These are phyloP conservation scores for Phoeniculus purpureus DNA, from an alignment of 2,797 vertebrate species.

Conservation along the genomic window DNA sequence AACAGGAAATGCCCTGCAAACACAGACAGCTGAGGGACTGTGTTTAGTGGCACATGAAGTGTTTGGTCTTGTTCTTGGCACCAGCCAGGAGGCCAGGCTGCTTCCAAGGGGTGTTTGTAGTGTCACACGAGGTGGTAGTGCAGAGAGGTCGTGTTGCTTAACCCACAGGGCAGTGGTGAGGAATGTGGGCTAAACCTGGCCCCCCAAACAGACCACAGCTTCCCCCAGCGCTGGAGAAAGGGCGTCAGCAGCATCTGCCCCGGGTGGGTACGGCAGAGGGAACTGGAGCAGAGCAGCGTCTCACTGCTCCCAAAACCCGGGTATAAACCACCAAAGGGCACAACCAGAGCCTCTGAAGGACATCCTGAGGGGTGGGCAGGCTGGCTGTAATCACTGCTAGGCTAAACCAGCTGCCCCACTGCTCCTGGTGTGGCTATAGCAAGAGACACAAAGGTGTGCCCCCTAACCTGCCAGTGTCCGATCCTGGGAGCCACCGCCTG, in stretches of 20 bases:
- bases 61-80: background rate
- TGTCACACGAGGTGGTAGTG: background rate
- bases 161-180: background rate
- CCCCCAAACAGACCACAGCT: fast-evolving
- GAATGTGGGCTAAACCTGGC: background rate
- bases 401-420: too few relatives aligned
- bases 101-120: fast-evolving
- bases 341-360: background rate
- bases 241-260: fast-evolving
- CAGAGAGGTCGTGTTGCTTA: background rate
- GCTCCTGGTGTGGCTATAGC: background rate
- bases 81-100: background rate
- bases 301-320: fast-evolving
- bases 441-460: background rate
- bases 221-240: background rate
- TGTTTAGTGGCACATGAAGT: background rate
- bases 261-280: fast-evolving
- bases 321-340: background rate
- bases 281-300: background rate
- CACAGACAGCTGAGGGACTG: background rate
- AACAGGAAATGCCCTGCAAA: background rate
- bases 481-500: background rate
- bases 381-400: background rate
- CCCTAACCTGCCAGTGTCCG: background rate
- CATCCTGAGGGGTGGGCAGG: fast-evolving